Percentiles rank a stretch among this genome's conserved stretches.
Evolutionary conservation across 2,113 vertebrate genomes (phyloP).

Genomic region (Ctenodactylus gundi): DNA sequence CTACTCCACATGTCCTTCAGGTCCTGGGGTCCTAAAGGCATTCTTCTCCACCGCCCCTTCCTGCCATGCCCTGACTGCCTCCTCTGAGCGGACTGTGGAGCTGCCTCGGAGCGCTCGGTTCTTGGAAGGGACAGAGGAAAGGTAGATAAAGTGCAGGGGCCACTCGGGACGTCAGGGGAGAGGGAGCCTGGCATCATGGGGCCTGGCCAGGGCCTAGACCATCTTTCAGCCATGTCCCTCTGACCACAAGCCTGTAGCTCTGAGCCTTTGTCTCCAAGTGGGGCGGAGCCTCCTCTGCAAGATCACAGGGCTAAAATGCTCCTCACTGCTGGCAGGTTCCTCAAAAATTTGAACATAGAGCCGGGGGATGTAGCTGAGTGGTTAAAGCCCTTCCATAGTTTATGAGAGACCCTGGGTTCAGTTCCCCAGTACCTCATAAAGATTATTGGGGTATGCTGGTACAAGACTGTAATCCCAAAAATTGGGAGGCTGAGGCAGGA

Average conservation of each 20-base stretch:
- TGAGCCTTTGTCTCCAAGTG: background rate
- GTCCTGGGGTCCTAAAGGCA: background rate
- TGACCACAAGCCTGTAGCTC: background rate
- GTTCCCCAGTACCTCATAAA: too few relatives aligned
- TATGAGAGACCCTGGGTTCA: too few relatives aligned
- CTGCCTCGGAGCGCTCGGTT: background rate
- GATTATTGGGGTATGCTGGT: too few relatives aligned
- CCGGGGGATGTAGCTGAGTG: background rate
- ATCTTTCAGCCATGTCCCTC: background rate
- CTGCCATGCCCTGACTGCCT: background rate
- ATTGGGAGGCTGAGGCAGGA: background rate
- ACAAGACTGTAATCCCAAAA: background rate
- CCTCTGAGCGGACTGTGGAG: background rate
- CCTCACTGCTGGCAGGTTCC: background rate
- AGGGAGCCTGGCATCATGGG: background rate
- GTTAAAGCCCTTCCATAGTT: background rate
- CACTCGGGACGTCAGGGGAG: slow-evolving; percentile 68
- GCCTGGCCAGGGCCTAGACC: too few relatives aligned
- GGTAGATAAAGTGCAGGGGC: fast-evolving
- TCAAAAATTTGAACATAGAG: slow-evolving; percentile 12
- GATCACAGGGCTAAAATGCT: background rate
- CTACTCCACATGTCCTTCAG: background rate
- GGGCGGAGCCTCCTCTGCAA: background rate
- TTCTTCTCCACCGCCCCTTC: background rate
- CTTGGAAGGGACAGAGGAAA: background rate